Conservation (phyloP, 2,113 vertebrate species). For the Brachypodius melanocephalos region DNA sequence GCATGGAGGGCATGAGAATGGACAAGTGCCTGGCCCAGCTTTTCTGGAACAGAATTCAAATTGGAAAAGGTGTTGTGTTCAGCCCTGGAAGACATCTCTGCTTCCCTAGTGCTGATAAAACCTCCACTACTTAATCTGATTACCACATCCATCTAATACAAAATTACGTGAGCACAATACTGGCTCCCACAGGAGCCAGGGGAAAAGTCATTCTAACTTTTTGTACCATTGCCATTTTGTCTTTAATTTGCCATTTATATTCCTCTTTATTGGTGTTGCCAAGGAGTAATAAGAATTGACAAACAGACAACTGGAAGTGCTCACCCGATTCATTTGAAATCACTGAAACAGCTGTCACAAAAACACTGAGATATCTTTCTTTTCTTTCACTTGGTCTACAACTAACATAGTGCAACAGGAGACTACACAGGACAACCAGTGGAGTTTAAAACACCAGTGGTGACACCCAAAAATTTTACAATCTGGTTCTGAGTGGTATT, state of each 20-base stretch:
- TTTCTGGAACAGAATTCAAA: not conserved
- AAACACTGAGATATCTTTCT: not conserved
- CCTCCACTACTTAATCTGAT: not conserved
- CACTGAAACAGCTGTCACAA: not conserved
- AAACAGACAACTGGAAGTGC: not conserved
- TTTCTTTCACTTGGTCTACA: not conserved
- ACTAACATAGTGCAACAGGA: not conserved
- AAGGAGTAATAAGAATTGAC: not conserved
- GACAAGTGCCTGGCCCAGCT: not conserved
- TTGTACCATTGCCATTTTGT: not conserved
- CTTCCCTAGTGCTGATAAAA: not conserved
- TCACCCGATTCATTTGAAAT: not conserved
- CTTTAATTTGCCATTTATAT: not conserved
- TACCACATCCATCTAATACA: not conserved
- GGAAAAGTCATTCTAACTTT: not conserved
- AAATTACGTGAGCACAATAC: not conserved
- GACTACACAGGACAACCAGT: not conserved
- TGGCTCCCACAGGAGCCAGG: not conserved
- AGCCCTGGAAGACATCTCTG: not conserved
- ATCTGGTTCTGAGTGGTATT: not conserved
- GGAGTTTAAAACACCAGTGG: not conserved
- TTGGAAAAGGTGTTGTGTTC: not conserved
- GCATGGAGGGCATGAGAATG: accelerated
- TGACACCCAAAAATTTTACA: not conserved
- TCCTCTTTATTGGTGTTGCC: not conserved